Conservation (phyloP, 2,797 vertebrate genomes). For the Atherinosoma microstoma region DNA sequence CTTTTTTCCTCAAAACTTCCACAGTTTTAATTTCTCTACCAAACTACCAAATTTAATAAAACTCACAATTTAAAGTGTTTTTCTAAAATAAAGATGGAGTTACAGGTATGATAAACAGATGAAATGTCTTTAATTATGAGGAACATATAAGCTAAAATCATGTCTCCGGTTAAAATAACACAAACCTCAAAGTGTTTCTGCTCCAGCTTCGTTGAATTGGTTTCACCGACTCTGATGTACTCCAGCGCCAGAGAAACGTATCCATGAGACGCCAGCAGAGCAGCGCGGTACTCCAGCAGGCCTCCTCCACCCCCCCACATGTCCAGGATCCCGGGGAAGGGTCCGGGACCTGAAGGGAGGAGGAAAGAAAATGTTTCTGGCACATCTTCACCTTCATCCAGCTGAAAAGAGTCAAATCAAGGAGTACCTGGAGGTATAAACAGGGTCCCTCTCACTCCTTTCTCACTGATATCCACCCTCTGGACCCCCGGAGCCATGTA, state of each 20-base stretch:
- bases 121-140: too few relatives aligned
- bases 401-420: neutral
- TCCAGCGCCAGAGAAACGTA: slow-evolving; percentile 67
- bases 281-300: slow-evolving; percentile 70
- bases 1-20: too few relatives aligned
- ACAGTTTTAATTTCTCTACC: too few relatives aligned
- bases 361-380: neutral
- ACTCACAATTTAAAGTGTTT: too few relatives aligned
- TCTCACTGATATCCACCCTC: slow-evolving; percentile 56
- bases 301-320: slow-evolving; percentile 76
- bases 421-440: slow-evolving; percentile 74
- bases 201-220: fast-evolving
- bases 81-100: too few relatives aligned
- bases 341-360: slow-evolving; percentile 69
- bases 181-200: slow-evolving; percentile 59
- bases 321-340: slow-evolving; percentile 75
- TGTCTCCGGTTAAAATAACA: neutral
- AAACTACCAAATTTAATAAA: too few relatives aligned
- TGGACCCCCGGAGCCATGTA: slow-evolving; percentile 74
- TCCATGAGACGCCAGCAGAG: slow-evolving; percentile 72
- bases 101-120: too few relatives aligned
- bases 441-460: slow-evolving; percentile 64
- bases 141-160: too few relatives aligned
- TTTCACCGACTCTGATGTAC: slow-evolving; percentile 12
- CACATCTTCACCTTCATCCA: neutral